phyloP scores from a whole-genome alignment of 1,140 invertebrate species.

The Drosophila miranda region DNA sequence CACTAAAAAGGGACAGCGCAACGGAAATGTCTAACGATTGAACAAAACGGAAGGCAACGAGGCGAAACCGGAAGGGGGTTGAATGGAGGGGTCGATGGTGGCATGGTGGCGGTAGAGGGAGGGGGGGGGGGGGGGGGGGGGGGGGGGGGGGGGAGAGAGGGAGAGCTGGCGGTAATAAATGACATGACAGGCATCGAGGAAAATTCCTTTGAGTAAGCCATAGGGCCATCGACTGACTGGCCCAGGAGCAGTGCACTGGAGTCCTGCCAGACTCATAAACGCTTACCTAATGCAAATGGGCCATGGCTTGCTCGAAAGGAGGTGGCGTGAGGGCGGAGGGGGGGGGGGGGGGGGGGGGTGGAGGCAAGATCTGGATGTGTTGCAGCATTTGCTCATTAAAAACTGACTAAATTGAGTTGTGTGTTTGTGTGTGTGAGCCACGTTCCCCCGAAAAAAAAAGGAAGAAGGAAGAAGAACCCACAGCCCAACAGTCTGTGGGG shows the following conservation, averaged over 20 bases:
- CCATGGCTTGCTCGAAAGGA: background rate
- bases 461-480: background rate
- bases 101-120: too few relatives aligned
- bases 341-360: background rate
- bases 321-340: too few relatives aligned
- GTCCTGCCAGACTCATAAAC: conserved; percentile 58
- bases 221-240: conserved; percentile 8
- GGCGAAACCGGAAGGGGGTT: conserved; percentile 36
- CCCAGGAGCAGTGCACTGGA: conserved; percentile 41
- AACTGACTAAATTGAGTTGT: conserved; percentile 76
- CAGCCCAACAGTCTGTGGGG: conserved; percentile 32
- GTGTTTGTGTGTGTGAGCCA: conserved; percentile 20
- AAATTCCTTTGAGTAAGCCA: conserved; percentile 60
- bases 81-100: background rate
- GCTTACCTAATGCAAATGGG: conserved; percentile 69
- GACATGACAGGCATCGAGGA: conserved; percentile 70
- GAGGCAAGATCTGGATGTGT: conserved; percentile 24
- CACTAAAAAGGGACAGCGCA: conserved; percentile 73
- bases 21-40: conserved; percentile 79
- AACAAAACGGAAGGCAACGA: conserved; percentile 56
- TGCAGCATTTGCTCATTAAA: conserved; percentile 69
- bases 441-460: conserved; percentile 45
- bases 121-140: too few relatives aligned
- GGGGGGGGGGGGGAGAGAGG: background rate
- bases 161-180: conserved; percentile 63